These are phyloP conservation scores for Sigmodon hispidus DNA, from an alignment of 2,113 vertebrate genomes.

Conservation along the genomic window DNA sequence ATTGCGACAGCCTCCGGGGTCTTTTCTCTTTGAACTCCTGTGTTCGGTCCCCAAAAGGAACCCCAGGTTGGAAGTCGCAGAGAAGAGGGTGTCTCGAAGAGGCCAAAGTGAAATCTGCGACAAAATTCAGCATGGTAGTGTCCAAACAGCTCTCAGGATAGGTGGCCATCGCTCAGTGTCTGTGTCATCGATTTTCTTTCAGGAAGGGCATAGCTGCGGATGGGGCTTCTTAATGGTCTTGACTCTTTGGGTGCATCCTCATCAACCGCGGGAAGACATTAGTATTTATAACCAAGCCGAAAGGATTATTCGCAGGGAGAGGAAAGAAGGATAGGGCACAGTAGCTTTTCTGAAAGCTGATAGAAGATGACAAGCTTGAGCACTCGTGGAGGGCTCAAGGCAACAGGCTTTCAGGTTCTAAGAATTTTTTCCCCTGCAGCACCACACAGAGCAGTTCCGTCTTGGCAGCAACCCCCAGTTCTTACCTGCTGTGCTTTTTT, in stretches of 20 bases:
- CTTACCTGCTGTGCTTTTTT: conserved; percentile 90
- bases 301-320: conserved; percentile 81
- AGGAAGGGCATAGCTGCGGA: conserved; percentile 22
- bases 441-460: conserved; percentile 89
- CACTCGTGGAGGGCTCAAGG: conserved; percentile 72
- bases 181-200: conserved; percentile 66
- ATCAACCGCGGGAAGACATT: conserved; percentile 14
- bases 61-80: conserved; percentile 79
- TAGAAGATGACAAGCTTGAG: conserved; percentile 80
- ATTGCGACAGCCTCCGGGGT: conserved; percentile 50
- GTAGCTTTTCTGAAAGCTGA: conserved; percentile 74
- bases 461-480: conserved; percentile 87
- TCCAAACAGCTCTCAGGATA: conserved; percentile 82
- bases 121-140: conserved; percentile 85
- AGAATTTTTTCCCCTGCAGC: conserved; percentile 83
- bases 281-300: conserved; percentile 79
- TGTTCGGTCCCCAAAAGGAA: conserved; percentile 75
- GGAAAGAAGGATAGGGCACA: conserved; percentile 63
- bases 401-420: conserved; percentile 71
- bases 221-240: conserved; percentile 59
- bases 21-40: conserved; percentile 68
- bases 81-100: conserved; percentile 70
- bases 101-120: conserved; percentile 86
- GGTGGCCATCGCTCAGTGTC: conserved; percentile 79
- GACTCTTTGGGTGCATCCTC: conserved; percentile 58